These are phyloP conservation scores for Brachypalpus laphriformis DNA, from an alignment of 2,888 invertebrate genomes.

Conservation along the genomic window DNA sequence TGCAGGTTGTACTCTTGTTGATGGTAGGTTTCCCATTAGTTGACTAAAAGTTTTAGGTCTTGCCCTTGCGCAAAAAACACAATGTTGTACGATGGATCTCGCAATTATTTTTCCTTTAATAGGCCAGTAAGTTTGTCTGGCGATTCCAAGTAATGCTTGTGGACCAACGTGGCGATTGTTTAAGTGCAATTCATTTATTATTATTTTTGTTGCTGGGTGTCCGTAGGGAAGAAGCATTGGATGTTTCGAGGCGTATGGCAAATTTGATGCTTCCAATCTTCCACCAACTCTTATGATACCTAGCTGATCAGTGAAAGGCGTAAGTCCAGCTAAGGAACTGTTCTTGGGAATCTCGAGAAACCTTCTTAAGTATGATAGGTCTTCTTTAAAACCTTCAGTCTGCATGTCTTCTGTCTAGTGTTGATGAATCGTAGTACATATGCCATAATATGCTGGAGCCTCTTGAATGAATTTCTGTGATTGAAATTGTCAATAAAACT, in stretches of 20 bases:
- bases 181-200: not conserved
- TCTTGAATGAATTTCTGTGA: not conserved
- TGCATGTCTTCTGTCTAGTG: not conserved
- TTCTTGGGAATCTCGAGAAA: not conserved
- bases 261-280: not conserved
- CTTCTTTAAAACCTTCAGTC: not conserved
- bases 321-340: not conserved
- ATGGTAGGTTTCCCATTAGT: not conserved
- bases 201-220: not conserved
- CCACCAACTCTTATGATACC: not conserved
- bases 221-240: not conserved
- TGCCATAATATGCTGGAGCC: not conserved
- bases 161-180: not conserved
- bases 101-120: not conserved
- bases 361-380: not conserved
- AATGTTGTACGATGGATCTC: not conserved
- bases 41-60: not conserved
- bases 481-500: not conserved
- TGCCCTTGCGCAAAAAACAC: not conserved
- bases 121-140: not conserved
- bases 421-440: not conserved
- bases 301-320: not conserved
- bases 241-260: not conserved
- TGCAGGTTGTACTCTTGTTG: too few species aligned
- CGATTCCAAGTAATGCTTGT: not conserved